Conservation (phyloP, 2,113 vertebrate species). For the Hepsetus odoe region DNA sequence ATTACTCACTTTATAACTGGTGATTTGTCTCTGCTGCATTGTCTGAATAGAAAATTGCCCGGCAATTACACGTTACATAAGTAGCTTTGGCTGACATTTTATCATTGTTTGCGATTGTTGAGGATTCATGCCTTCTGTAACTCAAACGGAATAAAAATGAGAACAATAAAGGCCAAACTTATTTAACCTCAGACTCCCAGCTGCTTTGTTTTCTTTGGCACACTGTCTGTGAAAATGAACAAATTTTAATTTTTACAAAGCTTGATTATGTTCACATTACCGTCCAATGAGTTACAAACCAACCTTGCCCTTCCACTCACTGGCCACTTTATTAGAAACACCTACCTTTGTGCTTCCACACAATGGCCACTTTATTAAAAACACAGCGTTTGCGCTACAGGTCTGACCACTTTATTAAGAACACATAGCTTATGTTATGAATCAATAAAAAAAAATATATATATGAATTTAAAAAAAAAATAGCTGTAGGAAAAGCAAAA, state of each 20-base stretch:
- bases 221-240: background rate
- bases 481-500: too few species aligned
- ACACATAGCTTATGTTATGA: too few species aligned
- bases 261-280: background rate
- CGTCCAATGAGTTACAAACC: too few species aligned
- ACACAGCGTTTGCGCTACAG: too few species aligned
- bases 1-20: conserved; percentile 50
- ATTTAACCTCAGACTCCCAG: background rate
- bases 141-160: conserved; percentile 5
- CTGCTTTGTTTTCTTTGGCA: background rate
- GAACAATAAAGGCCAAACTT: background rate
- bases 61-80: conserved; percentile 52
- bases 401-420: too few species aligned
- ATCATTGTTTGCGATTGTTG: conserved; percentile 29
- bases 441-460: too few species aligned
- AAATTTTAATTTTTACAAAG: background rate
- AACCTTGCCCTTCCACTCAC: too few species aligned
- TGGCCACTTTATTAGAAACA: background rate
- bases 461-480: too few species aligned
- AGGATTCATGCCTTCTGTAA: conserved; percentile 8
- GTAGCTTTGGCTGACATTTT: conserved; percentile 25
- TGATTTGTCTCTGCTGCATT: conserved; percentile 48
- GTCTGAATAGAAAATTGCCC: conserved; percentile 51
- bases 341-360: background rate
- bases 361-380: background rate